A percentile compares a stretch with the other conserved stretches of the same genome.
Evolutionary conservation across 2,888 invertebrate species (phyloP).

Genomic region (Drosophila helvetica): DNA sequence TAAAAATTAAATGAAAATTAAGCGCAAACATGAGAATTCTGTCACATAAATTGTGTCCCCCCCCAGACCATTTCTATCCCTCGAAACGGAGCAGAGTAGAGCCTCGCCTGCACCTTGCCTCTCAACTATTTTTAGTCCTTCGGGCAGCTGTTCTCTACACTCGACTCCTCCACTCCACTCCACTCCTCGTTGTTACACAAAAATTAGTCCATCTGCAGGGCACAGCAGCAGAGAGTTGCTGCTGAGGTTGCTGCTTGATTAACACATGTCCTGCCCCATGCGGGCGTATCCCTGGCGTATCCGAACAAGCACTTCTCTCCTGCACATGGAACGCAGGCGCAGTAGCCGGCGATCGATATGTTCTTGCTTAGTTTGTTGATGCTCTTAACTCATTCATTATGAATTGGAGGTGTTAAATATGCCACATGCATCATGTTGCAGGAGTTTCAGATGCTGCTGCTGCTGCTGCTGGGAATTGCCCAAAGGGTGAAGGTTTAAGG

Average conservation of each 20-base stretch:
- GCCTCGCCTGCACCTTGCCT: constrained; percentile 54
- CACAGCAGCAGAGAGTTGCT: constrained; percentile 27
- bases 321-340: constrained; percentile 31
- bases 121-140: constrained; percentile 70
- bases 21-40: constrained; percentile 80
- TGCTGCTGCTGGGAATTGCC: constrained; percentile 4
- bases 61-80: not conserved
- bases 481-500: not conserved
- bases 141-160: constrained; percentile 60
- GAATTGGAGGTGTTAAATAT: constrained; percentile 75
- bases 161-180: constrained; percentile 21
- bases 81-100: not conserved
- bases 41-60: constrained; percentile 76
- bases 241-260: constrained; percentile 74
- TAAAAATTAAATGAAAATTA: constrained; percentile 81
- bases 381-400: constrained; percentile 79
- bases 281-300: constrained; percentile 64
- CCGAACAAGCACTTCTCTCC: constrained; percentile 39
- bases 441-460: not conserved
- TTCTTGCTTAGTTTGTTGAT: constrained; percentile 73
- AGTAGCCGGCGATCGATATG: constrained; percentile 60
- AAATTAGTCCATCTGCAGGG: constrained; percentile 54
- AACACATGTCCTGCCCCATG: constrained; percentile 75
- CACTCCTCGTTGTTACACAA: constrained; percentile 19
- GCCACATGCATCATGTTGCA: constrained; percentile 51